A percentile compares a stretch with the other conserved stretches of the same genome.
Evolutionary conservation across 1,140 invertebrate genomes (phyloP).

Genomic region (Ectropis grisescens): DNA sequence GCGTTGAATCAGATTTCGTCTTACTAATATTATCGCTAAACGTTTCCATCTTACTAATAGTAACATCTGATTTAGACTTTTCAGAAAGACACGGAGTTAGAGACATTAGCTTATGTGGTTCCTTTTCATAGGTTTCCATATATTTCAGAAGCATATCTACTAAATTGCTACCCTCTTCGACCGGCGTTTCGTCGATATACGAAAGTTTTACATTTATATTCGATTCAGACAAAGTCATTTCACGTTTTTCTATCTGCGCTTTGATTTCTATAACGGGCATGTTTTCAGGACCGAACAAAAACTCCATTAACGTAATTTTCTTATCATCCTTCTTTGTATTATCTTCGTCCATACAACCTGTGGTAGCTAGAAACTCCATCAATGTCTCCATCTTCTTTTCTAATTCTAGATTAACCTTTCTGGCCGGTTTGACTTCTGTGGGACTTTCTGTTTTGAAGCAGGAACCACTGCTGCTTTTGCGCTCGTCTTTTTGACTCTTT

Average conservation of each 20-base stretch:
- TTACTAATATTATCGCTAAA: constrained; percentile 63
- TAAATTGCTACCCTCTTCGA: constrained; percentile 45
- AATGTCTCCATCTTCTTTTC: constrained; percentile 65
- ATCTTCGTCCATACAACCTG: constrained; percentile 51
- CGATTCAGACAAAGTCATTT: constrained; percentile 45
- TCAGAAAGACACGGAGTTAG: constrained; percentile 51
- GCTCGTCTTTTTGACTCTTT: constrained; percentile 57
- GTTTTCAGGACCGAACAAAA: constrained; percentile 52
- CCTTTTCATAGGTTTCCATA: constrained; percentile 55
- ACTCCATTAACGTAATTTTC: constrained; percentile 61
- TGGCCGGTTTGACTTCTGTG: constrained; percentile 38
- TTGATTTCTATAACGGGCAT: constrained; percentile 50
- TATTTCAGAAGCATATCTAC: constrained; percentile 64
- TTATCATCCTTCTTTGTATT: constrained; percentile 37
- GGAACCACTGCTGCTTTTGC: constrained; percentile 52
- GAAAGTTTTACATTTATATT: constrained; percentile 55
- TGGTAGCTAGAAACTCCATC: constrained; percentile 56
- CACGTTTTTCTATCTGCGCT: constrained; percentile 14
- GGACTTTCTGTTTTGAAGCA: constrained; percentile 64
- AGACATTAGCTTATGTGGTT: constrained; percentile 34
- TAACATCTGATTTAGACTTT: constrained; percentile 63
- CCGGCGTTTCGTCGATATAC: constrained; percentile 64
- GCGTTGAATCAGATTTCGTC: constrained; percentile 52
- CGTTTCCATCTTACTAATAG: constrained; percentile 59
- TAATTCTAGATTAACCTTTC: constrained; percentile 48